Evolutionary conservation across 2,888 invertebrate genomes (phyloP).

Genomic region (Argyresthia albistria): DNA sequence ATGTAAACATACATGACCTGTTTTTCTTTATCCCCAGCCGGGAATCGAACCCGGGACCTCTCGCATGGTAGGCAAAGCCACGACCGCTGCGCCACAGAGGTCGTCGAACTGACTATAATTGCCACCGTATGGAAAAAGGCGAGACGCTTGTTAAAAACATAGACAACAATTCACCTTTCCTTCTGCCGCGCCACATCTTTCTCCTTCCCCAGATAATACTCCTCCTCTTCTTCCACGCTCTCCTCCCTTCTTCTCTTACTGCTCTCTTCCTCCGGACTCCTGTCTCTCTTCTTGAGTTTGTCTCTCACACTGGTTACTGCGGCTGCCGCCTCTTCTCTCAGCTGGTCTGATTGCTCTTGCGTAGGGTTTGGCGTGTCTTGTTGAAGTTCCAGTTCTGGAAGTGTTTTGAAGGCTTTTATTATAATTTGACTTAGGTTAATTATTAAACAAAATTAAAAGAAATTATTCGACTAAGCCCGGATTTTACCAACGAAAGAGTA

Average conservation of each 20-base stretch:
- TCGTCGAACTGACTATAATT: no score
- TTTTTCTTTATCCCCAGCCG: no score
- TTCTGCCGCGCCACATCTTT: conserved; percentile 70
- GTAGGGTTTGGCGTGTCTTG: conserved; percentile 35
- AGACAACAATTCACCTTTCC: conserved; percentile 54
- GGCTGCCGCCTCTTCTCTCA: conserved; percentile 35
- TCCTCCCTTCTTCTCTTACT: conserved; percentile 18
- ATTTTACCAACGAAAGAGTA: no score
- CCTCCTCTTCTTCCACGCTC: conserved; percentile 49
- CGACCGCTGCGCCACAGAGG: no score
- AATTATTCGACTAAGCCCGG: no score
- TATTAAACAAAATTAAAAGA: no score
- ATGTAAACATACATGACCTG: no score
- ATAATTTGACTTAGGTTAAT: no score
- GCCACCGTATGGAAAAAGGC: not conserved
- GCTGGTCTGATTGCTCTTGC: conserved; percentile 27
- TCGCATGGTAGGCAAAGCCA: no score
- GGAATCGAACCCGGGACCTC: no score
- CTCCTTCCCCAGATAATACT: conserved; percentile 78
- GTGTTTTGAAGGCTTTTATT: no score
- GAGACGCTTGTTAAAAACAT: no score
- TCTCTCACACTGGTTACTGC: conserved; percentile 50
- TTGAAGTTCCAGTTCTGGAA: conserved; percentile 42
- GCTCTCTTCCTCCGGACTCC: conserved; percentile 35
- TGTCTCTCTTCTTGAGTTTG: conserved; percentile 25